Evolutionary conservation across 2,113 vertebrate species (phyloP).

Genomic region (Seriola aureovittata): DNA sequence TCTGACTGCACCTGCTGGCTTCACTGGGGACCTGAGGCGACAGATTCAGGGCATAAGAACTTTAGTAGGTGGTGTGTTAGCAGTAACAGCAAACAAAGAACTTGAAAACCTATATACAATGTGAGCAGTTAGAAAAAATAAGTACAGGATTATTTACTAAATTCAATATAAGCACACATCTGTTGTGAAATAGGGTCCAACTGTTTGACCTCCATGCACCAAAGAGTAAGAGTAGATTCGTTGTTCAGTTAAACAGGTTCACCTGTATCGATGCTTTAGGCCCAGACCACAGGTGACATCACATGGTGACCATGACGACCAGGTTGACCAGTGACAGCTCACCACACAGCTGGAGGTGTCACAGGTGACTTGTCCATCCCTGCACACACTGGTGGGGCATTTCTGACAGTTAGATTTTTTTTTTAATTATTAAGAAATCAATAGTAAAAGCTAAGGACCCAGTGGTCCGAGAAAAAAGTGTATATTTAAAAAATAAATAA

Average conservation of each 20-base stretch:
- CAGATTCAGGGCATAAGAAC: neutral
- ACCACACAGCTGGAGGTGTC: constrained; percentile 78
- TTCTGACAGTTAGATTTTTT: neutral
- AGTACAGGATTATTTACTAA: neutral
- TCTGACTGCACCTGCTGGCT: constrained; percentile 67
- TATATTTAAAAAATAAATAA: no score
- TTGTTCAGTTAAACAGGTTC: neutral
- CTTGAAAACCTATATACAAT: neutral
- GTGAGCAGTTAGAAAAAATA: neutral
- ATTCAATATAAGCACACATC: neutral
- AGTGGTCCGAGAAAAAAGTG: neutral
- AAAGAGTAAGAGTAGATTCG: neutral
- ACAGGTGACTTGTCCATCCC: constrained; percentile 85
- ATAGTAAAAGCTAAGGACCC: neutral
- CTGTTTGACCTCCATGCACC: neutral
- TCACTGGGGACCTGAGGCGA: constrained; percentile 84
- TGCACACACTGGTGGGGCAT: constrained; percentile 81
- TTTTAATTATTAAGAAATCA: neutral
- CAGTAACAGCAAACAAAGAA: neutral
- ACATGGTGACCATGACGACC: constrained; percentile 91
- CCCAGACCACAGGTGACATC: constrained; percentile 87
- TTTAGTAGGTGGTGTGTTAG: neutral
- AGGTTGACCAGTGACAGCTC: constrained; percentile 91
- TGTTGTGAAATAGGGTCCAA: neutral
- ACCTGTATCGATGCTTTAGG: constrained; percentile 90